phyloP scores from a whole-genome alignment of 2,797 vertebrate genomes.

The Schizothorax lantsangensis region DNA sequence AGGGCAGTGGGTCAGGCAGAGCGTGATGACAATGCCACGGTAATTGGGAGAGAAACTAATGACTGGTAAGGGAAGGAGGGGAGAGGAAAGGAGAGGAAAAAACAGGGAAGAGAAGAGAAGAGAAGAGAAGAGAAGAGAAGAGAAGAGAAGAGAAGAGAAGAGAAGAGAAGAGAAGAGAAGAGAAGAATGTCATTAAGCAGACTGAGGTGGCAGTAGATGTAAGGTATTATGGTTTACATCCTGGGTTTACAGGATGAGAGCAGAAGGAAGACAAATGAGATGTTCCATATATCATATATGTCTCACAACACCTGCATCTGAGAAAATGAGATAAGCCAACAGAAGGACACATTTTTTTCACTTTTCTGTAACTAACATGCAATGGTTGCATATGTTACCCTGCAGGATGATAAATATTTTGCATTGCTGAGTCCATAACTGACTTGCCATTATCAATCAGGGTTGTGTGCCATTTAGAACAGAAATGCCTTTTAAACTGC shows the following conservation, averaged over 20 bases:
- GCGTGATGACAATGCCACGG: constrained; percentile 73
- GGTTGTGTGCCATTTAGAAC: not conserved
- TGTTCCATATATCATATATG: constrained; percentile 21
- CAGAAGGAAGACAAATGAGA: not conserved
- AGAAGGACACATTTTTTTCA: not conserved
- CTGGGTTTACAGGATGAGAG: not conserved
- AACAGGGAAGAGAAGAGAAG: not conserved
- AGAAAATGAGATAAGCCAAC: not conserved
- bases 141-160: not conserved
- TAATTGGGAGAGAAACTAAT: constrained; percentile 60
- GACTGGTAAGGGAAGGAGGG: constrained; percentile 55
- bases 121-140: too few relatives aligned
- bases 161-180: constrained; percentile 6
- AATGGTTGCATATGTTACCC: not conserved
- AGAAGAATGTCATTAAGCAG: not conserved
- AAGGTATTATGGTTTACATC: constrained; percentile 9
- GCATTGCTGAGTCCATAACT: not conserved
- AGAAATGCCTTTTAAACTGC: not conserved
- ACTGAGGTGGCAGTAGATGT: not conserved
- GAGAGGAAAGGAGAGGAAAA: constrained; percentile 24
- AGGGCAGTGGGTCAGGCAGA: constrained; percentile 82
- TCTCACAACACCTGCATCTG: constrained; percentile 20
- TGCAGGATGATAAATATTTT: not conserved
- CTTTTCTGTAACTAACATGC: not conserved
- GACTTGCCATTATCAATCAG: not conserved